Evolutionary conservation across 2,113 vertebrate species (phyloP).

Genomic region (Bubo scandiacus): DNA sequence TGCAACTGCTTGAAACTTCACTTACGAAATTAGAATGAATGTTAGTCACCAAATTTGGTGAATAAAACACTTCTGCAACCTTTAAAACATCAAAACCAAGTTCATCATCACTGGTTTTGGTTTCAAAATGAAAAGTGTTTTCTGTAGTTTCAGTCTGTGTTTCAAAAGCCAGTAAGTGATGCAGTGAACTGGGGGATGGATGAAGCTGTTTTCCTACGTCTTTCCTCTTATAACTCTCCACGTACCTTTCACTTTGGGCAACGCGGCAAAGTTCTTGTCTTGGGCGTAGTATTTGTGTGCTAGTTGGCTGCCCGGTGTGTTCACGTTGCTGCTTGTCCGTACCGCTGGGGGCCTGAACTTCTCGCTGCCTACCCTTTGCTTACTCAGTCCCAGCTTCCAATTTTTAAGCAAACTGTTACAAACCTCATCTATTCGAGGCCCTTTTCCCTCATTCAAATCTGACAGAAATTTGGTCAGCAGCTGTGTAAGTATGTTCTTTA

Average conservation of each 20-base stretch:
- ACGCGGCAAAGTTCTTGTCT: not conserved
- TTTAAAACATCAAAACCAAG: not conserved
- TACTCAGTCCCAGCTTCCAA: not conserved
- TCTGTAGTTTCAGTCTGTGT: not conserved
- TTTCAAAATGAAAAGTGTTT: not conserved
- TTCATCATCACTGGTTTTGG: rapidly evolving
- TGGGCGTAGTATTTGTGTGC: not conserved
- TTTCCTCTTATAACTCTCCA: not conserved
- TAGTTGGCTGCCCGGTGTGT: not conserved
- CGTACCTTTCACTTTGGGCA: no score
- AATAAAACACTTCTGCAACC: not conserved
- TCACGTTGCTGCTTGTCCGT: not conserved
- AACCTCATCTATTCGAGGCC: not conserved
- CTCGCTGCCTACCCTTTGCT: not conserved
- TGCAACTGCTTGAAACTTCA: not conserved
- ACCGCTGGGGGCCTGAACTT: not conserved
- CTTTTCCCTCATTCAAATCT: not conserved
- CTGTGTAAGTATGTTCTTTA: not conserved
- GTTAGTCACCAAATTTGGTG: not conserved
- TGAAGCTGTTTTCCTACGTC: not conserved
- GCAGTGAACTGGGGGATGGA: no score
- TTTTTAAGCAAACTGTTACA: not conserved
- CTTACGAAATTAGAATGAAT: rapidly evolving
- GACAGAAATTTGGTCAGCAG: not conserved
- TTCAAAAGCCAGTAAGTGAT: not conserved